Evolutionary conservation across 2,888 invertebrate genomes (phyloP).

Genomic region (Apamea anceps): DNA sequence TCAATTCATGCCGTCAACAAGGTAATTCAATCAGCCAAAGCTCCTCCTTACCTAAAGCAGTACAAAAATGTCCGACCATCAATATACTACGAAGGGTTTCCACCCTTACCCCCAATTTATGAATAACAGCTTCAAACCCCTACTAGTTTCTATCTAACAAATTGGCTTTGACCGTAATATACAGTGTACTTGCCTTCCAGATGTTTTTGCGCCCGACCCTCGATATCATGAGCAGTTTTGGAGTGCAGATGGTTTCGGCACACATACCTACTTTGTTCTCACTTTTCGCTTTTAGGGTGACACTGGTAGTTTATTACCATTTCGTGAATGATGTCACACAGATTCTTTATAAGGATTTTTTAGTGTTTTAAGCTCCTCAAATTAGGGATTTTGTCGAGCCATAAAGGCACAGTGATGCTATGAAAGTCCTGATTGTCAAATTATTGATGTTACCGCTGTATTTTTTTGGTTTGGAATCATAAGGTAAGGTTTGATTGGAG

Average conservation of each 20-base stretch:
- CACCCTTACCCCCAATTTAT: constrained; percentile 25
- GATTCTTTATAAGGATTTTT: neutral
- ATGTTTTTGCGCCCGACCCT: neutral
- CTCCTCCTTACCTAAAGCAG: neutral
- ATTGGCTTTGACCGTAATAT: constrained; percentile 16
- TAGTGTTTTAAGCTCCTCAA: neutral
- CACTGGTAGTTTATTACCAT: neutral
- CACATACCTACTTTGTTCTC: neutral
- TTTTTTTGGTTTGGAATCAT: neutral
- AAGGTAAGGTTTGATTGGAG: no score
- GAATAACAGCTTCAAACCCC: neutral
- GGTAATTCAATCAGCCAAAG: neutral
- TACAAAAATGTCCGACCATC: neutral
- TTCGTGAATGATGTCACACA: neutral
- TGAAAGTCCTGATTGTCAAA: neutral
- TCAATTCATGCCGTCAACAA: neutral
- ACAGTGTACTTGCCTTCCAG: neutral
- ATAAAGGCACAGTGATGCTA: neutral
- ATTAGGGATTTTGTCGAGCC: no score
- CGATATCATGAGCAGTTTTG: constrained; percentile 14
- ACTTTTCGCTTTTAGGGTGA: neutral
- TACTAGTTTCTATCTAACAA: neutral
- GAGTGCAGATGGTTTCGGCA: neutral
- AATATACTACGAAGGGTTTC: constrained; percentile 3
- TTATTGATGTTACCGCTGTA: neutral